Evolutionary conservation across 2,113 vertebrate species (phyloP).

Genomic region (Typhlomys cinereus): DNA sequence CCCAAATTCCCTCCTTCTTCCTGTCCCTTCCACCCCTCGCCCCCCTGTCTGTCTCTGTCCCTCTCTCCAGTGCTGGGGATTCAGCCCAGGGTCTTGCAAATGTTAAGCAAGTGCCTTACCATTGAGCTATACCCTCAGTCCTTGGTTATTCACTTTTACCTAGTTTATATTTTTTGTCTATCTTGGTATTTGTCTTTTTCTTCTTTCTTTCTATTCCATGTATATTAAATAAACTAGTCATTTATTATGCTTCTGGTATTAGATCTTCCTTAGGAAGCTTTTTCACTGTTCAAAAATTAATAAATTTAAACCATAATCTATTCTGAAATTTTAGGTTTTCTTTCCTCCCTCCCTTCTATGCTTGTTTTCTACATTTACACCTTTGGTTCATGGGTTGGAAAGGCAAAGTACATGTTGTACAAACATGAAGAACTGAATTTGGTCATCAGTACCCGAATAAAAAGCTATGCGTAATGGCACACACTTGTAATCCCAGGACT

Average conservation of each 20-base stretch:
- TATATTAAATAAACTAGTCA: constrained; percentile 38
- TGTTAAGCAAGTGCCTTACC: not conserved
- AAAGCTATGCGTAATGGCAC: too few relatives aligned
- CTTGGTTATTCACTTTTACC: constrained; percentile 6
- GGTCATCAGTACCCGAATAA: not conserved
- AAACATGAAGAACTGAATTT: too few relatives aligned
- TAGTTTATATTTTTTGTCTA: not conserved
- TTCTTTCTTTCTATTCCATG: constrained; percentile 30
- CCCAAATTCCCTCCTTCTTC: constrained; percentile 37
- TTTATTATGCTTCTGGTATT: constrained; percentile 10
- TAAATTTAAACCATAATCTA: constrained; percentile 33
- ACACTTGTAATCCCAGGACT: not conserved
- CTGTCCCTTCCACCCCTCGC: not conserved
- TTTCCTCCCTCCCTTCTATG: not conserved
- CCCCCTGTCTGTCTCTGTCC: too few relatives aligned
- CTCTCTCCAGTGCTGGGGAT: not conserved
- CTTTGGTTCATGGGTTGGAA: constrained; percentile 12
- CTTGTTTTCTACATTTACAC: constrained; percentile 44
- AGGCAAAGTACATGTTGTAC: too few relatives aligned
- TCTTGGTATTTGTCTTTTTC: constrained; percentile 33
- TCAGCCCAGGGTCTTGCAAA: not conserved
- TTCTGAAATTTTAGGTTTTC: constrained; percentile 18
- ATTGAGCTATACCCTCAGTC: not conserved
- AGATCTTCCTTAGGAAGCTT: not conserved
- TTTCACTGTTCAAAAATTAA: constrained; percentile 5